These are phyloP conservation scores for Metaphire vulgaris DNA, from an alignment of 1,140 invertebrate species.

Conservation along the genomic window DNA sequence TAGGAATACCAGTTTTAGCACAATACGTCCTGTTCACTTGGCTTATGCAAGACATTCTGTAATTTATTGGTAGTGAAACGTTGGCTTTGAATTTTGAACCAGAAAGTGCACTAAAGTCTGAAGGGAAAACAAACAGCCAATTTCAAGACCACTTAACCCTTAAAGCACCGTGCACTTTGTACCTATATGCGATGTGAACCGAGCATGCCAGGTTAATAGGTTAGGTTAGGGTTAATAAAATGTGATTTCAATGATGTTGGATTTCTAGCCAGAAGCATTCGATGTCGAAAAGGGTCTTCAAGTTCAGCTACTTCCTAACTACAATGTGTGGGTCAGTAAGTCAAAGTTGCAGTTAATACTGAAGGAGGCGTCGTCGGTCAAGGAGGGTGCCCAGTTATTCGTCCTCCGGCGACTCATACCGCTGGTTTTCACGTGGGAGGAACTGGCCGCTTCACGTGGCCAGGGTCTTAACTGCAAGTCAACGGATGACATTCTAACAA, in stretches of 20 bases:
- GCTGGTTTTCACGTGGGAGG: conserved; percentile 17
- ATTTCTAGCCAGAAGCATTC: conserved; percentile 13
- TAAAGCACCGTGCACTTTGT: background rate
- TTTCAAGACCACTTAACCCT: background rate
- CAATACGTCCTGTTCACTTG: too few relatives aligned
- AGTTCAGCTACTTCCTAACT: conserved; percentile 11
- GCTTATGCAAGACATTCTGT: too few relatives aligned
- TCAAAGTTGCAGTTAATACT: conserved; percentile 3
- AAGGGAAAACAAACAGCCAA: background rate
- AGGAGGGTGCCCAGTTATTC: conserved; percentile 11
- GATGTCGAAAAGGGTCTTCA: conserved; percentile 17
- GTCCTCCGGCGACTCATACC: conserved; percentile 15
- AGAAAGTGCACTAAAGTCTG: background rate
- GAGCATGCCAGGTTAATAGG: background rate
- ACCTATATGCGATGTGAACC: too few relatives aligned
- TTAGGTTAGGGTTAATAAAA: too few relatives aligned
- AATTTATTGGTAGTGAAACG: background rate
- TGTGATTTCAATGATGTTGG: background rate
- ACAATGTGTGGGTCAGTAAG: conserved; percentile 16
- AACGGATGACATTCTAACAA: conserved; percentile 7
- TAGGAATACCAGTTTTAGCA: too few relatives aligned
- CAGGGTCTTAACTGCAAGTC: conserved; percentile 16
- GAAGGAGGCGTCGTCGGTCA: conserved; percentile 13
- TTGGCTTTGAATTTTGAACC: background rate
- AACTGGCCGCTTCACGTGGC: conserved; percentile 9